Conservation (phyloP, 2,888 invertebrate genomes). For the Drosophila paramelanica region DNA sequence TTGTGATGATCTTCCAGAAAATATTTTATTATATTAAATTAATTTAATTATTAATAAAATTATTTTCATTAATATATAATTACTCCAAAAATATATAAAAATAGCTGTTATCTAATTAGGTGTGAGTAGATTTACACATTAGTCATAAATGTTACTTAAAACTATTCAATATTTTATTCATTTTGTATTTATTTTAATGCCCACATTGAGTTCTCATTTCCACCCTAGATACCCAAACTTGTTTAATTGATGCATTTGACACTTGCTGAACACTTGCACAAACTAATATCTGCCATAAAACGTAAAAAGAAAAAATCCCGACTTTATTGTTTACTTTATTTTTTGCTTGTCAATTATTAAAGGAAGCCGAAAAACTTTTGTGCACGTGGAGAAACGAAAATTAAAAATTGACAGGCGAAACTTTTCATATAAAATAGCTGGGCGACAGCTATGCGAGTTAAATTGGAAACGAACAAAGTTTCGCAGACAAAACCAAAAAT, state of each 20-base stretch:
- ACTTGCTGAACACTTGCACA: conserved; percentile 2
- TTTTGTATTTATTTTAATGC: no score
- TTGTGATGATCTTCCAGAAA: no score
- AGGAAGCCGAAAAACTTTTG: conserved; percentile 20
- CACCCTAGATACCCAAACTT: conserved; percentile 6
- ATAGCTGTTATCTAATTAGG: no score
- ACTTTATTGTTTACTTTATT: conserved; percentile 3
- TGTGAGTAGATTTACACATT: no score
- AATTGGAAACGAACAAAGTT: conserved; percentile 35
- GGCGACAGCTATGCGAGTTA: conserved; percentile 15
- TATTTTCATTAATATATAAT: no score
- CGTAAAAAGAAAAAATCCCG: neutral
- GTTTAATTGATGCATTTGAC: conserved; percentile 13
- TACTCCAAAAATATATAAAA: no score
- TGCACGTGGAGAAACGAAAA: conserved; percentile 26
- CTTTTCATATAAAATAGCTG: conserved; percentile 56
- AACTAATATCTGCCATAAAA: conserved; percentile 1
- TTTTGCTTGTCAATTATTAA: conserved; percentile 6
- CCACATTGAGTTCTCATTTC: no score
- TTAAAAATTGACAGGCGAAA: conserved; percentile 56
- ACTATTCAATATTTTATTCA: no score
- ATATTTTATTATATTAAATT: no score
- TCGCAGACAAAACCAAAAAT: conserved; percentile 14
- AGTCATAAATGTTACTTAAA: no score
- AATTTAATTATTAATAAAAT: no score